Evolutionary conservation across 1,140 invertebrate species (phyloP).

Genomic region (Drosophila nigrodunni): DNA sequence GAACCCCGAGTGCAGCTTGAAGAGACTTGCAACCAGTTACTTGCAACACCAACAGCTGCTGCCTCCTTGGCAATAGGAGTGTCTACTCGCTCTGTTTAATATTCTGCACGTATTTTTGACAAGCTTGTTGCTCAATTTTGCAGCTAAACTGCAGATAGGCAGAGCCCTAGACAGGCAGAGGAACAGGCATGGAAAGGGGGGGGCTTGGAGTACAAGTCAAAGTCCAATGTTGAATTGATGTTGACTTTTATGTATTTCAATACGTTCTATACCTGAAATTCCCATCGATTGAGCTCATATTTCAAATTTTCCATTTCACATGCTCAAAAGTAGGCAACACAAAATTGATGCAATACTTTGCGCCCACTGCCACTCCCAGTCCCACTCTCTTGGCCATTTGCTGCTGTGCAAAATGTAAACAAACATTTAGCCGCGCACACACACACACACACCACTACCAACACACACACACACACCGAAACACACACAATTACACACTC

Average conservation of each 20-base stretch:
- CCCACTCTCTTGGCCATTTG: not conserved
- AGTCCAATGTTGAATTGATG: conserved; percentile 51
- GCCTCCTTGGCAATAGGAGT: not conserved
- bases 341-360: conserved; percentile 51
- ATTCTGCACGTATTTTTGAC: conserved; percentile 49
- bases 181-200: not conserved
- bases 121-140: conserved; percentile 74
- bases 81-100: conserved; percentile 32
- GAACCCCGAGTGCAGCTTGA: conserved; percentile 6
- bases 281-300: conserved; percentile 60
- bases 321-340: conserved; percentile 69
- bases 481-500: not conserved
- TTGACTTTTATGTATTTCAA: conserved; percentile 30
- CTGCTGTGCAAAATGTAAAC: conserved; percentile 71
- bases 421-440: conserved; percentile 59
- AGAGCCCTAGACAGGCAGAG: not conserved
- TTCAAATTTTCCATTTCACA: conserved; percentile 67
- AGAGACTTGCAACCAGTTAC: conserved; percentile 20
- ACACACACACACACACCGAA: conserved; percentile 6
- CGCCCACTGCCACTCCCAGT: not conserved
- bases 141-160: conserved; percentile 44
- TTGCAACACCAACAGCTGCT: conserved; percentile 9
- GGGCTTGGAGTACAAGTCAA: conserved; percentile 1
- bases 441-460: conserved; percentile 3
- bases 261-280: conserved; percentile 12